Evolutionary conservation across 2,113 vertebrate species (phyloP), one percentile per base, ranked within the genome.

Genomic region (Emydura subglobosa): DNA sequence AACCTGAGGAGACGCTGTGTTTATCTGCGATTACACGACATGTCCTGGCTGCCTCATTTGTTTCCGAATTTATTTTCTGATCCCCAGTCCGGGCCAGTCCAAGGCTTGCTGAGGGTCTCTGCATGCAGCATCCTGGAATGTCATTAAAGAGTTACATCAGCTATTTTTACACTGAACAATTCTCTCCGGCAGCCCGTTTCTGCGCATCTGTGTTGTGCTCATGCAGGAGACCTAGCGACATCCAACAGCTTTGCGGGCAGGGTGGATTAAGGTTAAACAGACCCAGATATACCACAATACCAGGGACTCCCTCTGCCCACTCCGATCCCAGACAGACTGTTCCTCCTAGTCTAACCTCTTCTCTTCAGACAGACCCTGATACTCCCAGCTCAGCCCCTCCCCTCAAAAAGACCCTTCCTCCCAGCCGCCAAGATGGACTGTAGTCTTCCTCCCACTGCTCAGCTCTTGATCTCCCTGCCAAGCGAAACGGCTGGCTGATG

Each of bases 1-100:
- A 96, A 97, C 93, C 95, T 93, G 93, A 96, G 96, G 68, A 94
- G 96, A 95, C 92, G 29, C 89, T 94, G 91, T 89, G 83, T 94
- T 97, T 94, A 94, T 95, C 95, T 95, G 90, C 0, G 19, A 94
- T 79, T 92, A 92, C 11, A 2, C 0, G 42, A 84, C 93, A 94
- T 0, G 2, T 79, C 94, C 94, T 91, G 84, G 89, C 86, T 92
- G 88, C 90, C 81, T 92, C 12, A 22, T 94, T 89, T 83, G 61
- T 96, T 95, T 96, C 90, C 76, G 93, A 93, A 87, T 90, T 94
- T 96, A 90, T 89, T 89, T 94, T 91, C 0, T 2, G 86, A 91
- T 49, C 65, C 44, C 85, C 29, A 91, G 59, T 55, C 47, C 54
- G 79, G 85, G 39, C 50, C 59, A 89, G 44, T 53, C 27, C 14